Percentiles rank a stretch among this genome's conserved stretches.
Conservation (phyloP, 2,888 invertebrate genomes). For the Deroplatys truncata region DNA sequence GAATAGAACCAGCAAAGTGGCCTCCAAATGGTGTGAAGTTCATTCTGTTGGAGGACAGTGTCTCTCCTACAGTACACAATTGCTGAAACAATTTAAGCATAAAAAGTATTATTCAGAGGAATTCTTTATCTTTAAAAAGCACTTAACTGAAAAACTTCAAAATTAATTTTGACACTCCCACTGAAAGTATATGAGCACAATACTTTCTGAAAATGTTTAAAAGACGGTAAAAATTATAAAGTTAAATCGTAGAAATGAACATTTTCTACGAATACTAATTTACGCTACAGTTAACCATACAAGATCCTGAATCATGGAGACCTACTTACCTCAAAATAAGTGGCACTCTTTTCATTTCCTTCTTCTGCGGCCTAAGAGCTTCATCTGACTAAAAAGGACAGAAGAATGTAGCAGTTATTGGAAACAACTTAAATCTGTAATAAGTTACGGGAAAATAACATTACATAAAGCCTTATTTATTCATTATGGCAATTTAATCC, state of each 20-base stretch:
- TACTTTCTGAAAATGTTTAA: neutral
- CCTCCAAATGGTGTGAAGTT: conserved; percentile 67
- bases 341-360: conserved; percentile 26
- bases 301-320: conserved; percentile 51
- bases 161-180: neutral
- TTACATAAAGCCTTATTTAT: neutral
- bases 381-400: conserved; percentile 23
- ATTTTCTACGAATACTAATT: neutral
- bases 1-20: conserved; percentile 56
- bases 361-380: conserved; percentile 18
- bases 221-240: neutral
- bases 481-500: conserved; percentile 23
- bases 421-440: neutral
- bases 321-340: conserved; percentile 33
- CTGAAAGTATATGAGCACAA: neutral
- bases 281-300: neutral
- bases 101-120: neutral
- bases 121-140: neutral
- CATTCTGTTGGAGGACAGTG: conserved; percentile 50
- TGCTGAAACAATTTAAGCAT: neutral
- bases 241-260: neutral
- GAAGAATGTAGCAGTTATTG: neutral
- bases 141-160: neutral
- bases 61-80: neutral
- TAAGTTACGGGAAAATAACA: neutral